A percentile compares a stretch with the other conserved stretches of the same genome.
Conservation (phyloP, 2,888 invertebrate genomes). For the Harpalus rufipes region DNA sequence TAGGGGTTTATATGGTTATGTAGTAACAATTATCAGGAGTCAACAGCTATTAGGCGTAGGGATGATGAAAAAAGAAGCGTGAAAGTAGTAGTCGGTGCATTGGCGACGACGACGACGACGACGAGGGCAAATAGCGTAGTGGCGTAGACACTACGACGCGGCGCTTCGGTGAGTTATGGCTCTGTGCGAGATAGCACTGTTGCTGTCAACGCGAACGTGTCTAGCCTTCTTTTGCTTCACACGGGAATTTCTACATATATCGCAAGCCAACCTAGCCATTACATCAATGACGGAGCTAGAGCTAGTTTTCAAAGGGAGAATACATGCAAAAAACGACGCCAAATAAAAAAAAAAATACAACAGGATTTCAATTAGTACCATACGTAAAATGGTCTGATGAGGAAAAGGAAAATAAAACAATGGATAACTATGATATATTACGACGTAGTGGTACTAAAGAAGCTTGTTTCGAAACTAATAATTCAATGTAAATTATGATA, state of each 20-base stretch:
- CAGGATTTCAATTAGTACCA: too few relatives aligned
- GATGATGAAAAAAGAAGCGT: slow-evolving; percentile 22
- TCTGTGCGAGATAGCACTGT: slow-evolving; percentile 29
- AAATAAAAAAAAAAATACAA: neutral
- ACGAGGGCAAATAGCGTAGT: neutral
- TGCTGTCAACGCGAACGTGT: slow-evolving; percentile 31
- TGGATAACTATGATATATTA: too few relatives aligned
- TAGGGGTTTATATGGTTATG: neutral
- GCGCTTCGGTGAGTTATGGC: slow-evolving; percentile 24
- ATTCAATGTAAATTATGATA: too few relatives aligned
- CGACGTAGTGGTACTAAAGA: too few relatives aligned
- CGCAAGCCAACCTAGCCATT: neutral
- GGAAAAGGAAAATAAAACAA: too few relatives aligned
- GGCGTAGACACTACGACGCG: neutral
- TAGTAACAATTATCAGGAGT: slow-evolving; percentile 30
- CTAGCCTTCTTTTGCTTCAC: neutral
- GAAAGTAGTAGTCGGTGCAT: slow-evolving; percentile 14
- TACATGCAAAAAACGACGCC: neutral
- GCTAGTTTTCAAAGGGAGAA: neutral
- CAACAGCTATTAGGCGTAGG: slow-evolving; percentile 18
- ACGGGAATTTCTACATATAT: slow-evolving; percentile 11
- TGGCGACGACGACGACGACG: neutral
- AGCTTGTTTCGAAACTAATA: too few relatives aligned
- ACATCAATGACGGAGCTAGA: neutral
- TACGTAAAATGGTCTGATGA: too few relatives aligned